Conservation (phyloP, 2,113 vertebrate species). For the Micromys minutus region DNA sequence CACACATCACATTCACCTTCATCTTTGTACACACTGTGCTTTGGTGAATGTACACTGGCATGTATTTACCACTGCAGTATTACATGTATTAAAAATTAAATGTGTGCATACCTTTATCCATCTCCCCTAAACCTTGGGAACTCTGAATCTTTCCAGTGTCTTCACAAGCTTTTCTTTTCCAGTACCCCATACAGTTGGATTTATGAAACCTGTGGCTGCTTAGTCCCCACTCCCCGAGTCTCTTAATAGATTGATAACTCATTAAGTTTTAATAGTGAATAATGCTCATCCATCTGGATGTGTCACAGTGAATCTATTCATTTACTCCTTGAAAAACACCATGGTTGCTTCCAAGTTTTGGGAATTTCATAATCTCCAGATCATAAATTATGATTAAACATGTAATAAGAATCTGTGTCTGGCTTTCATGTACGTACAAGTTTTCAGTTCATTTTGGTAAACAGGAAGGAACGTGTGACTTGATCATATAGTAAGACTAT, state of each 20-base stretch:
- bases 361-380: background rate
- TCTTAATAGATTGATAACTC: background rate
- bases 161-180: background rate
- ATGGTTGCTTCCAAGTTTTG: background rate
- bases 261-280: background rate
- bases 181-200: background rate
- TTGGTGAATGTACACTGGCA: background rate
- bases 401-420: background rate
- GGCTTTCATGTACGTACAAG: background rate
- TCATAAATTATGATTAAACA: background rate
- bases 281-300: background rate
- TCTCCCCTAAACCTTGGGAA: background rate
- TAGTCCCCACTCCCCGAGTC: background rate
- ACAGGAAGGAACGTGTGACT: background rate
- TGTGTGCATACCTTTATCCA: background rate
- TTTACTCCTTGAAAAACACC: background rate
- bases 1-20: too few relatives aligned
- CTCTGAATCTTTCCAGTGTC: background rate
- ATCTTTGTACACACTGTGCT: background rate
- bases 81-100: background rate
- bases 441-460: background rate
- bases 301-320: background rate
- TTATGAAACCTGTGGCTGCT: background rate
- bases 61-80: background rate
- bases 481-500: background rate